Evolutionary conservation across 2,888 invertebrate genomes (phyloP).

Genomic region (Tipula confusa): DNA sequence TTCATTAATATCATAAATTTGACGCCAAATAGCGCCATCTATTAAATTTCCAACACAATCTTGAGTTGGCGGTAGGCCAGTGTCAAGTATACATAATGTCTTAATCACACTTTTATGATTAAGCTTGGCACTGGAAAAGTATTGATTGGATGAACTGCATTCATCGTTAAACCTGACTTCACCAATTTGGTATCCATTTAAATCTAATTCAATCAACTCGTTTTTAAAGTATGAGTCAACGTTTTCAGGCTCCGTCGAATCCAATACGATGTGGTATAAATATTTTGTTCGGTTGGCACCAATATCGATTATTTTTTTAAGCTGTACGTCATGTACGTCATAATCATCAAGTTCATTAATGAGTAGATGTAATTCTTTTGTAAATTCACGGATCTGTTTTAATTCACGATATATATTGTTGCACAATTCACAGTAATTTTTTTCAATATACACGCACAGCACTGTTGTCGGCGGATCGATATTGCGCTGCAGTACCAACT

Average conservation of each 20-base stretch:
- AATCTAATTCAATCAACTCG: neutral
- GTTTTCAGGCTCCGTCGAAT: neutral
- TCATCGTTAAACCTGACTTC: neutral
- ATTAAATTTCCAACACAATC: neutral
- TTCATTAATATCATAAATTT: neutral
- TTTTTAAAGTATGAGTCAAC: neutral
- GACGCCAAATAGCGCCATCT: neutral
- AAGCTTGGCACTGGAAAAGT: neutral
- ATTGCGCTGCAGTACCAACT: neutral
- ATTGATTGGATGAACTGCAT: neutral
- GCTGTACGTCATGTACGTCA: neutral
- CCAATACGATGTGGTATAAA: neutral
- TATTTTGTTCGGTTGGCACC: neutral
- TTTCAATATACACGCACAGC: neutral
- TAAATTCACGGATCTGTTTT: neutral
- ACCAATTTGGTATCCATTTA: neutral
- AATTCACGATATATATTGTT: neutral
- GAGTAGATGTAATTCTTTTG: neutral
- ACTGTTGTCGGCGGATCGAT: neutral
- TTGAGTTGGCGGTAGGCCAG: neutral
- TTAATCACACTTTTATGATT: conserved; percentile 15
- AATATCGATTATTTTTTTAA: neutral
- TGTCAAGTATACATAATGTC: neutral
- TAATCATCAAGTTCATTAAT: neutral
- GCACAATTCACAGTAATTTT: neutral